Base-by-base conservation (phyloP, 1,140 invertebrate genomes). In the Vanessa atalanta region DNA sequence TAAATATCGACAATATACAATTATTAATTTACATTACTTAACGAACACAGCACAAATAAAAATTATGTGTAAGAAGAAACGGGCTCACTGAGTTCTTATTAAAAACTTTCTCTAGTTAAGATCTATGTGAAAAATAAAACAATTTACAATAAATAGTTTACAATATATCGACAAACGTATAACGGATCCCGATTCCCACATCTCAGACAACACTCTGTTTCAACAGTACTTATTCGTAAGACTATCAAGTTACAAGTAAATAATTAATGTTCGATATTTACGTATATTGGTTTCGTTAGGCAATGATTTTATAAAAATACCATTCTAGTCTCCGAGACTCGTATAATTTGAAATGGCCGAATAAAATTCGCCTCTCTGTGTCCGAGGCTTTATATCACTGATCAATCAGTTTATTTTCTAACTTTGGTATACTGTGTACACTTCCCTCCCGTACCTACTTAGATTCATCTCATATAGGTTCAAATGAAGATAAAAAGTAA, bases 291-390 rank as follows among this genome's bases (percentile, higher is more conserved):
- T 92, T 93, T 85, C 83, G 83, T 85, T 90, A 91, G 85, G 87
- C 87, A 91, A 91, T 89, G 90, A 88, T 93, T 93, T 91, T 93
- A 91, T 89, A 91, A 91, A 93, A 93, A 93, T 91, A 91, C 88
- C 84, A 85, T 90, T 85, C 81, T 75, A 85, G 85, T 89, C 80
- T 85, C 79, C 80, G 81, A 87, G 83, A 90, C 84, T 81, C 79
- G 75, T 83, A 78, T 75, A 77, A 73, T 80, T 75, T 82, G 78
- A 82, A 80, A 79, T 79, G 81, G 76, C 79, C 81, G 76, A 82
- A 78, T 81, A 81, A 79, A 78, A 76, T 65, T 65, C 64, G 43
- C 37, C 47, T 63, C 31, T 14, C 8, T 16, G n/a, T 15, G 50
- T 16, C 55, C 16, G 63, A 69, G 63, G 68, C 55, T 55, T 71